Evolutionary conservation across 1,140 invertebrate species (phyloP).

Genomic region (Metaphire vulgaris): DNA sequence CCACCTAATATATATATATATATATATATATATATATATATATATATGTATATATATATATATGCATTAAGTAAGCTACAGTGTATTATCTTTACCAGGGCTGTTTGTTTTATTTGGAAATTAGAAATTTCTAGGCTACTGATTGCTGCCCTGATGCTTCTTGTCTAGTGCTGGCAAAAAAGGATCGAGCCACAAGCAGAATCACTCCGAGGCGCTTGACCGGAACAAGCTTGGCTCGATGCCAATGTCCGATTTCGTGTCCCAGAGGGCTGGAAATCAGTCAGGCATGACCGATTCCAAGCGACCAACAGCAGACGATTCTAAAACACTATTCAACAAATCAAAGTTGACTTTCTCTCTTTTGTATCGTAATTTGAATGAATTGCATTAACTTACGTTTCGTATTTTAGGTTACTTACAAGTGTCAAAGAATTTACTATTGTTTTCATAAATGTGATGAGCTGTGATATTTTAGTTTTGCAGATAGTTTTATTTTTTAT

Average conservation of each 20-base stretch:
- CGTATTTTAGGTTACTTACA: neutral
- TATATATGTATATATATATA: no score
- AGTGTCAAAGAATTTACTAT: neutral
- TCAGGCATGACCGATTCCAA: neutral
- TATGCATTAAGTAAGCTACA: no score
- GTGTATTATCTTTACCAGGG: no score
- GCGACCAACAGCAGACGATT: neutral
- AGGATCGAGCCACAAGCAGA: neutral
- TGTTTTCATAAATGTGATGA: no score
- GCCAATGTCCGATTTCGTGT: no score
- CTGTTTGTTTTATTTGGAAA: no score
- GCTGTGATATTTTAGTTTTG: no score
- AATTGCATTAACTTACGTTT: neutral
- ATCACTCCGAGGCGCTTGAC: neutral
- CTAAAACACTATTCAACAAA: neutral
- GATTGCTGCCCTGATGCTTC: no score
- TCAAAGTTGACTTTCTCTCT: neutral
- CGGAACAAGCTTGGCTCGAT: neutral
- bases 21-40: no score
- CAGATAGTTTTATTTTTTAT: no score
- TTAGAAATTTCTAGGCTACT: no score
- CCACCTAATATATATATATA: no score
- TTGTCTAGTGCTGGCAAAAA: neutral
- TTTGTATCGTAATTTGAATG: neutral
- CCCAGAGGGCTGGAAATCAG: constrained; percentile 2